Conservation (phyloP, 2,888 invertebrate species). For the Hyalella azteca region DNA sequence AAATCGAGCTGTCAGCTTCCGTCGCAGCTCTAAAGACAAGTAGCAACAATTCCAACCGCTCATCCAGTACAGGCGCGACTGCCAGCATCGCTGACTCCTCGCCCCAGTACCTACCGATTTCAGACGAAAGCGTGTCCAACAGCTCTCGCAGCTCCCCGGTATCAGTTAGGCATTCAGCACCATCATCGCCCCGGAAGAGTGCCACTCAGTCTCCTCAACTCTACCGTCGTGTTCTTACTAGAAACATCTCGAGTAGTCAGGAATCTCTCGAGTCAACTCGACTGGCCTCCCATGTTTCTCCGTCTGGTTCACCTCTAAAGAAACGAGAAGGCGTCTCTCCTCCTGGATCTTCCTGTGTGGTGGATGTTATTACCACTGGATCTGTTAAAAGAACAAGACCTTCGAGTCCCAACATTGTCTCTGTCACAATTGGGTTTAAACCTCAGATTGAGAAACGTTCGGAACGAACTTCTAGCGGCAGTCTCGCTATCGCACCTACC, state of each 20-base stretch:
- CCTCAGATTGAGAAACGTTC: slow-evolving; percentile 47
- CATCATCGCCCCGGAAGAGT: slow-evolving; percentile 6
- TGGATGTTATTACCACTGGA: slow-evolving; percentile 21
- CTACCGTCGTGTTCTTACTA: slow-evolving; percentile 51
- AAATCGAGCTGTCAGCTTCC: neutral
- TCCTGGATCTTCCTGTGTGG: neutral
- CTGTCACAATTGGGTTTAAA: slow-evolving; percentile 57
- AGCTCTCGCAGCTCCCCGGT: slow-evolving; percentile 15
- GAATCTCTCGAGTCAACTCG: slow-evolving; percentile 52
- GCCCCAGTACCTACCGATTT: slow-evolving; percentile 2
- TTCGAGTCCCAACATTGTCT: slow-evolving; percentile 50
- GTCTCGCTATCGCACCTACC: slow-evolving; percentile 42
- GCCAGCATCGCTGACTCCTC: neutral
- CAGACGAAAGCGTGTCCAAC: neutral
- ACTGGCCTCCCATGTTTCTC: slow-evolving; percentile 42
- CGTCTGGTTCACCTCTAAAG: slow-evolving; percentile 43
- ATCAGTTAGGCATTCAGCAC: neutral
- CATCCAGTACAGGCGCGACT: neutral
- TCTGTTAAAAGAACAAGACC: slow-evolving; percentile 53
- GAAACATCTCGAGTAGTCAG: slow-evolving; percentile 56
- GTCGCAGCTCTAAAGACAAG: neutral
- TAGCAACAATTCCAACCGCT: slow-evolving; percentile 19
- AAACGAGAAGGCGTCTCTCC: neutral
- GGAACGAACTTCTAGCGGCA: slow-evolving; percentile 48
- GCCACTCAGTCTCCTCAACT: slow-evolving; percentile 49